Evolutionary conservation across 2,888 invertebrate genomes (phyloP), one percentile per base, ranked within the genome.

Genomic region (Ryuthela nishihirai): DNA sequence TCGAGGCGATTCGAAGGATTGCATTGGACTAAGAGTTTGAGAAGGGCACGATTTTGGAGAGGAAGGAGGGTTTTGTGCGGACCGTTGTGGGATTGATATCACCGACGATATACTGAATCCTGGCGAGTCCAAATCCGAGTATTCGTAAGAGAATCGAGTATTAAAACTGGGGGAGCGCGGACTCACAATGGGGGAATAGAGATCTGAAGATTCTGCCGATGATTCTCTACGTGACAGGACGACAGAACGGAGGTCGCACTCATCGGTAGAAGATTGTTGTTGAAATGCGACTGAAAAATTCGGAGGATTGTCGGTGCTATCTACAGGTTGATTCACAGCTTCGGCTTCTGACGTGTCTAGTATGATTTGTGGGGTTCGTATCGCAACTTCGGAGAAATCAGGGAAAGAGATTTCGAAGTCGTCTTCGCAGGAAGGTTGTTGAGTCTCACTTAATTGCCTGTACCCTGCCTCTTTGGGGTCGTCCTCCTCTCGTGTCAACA

Each of bases 1-100:
- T 35, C 53, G 53, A 18, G 59, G 53, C 10, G 59, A 59, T 18
- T 42, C 59, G 44, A 53, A 45, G 1, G 59, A 59, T 20, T 40
- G 38, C 3, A 59, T 21, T 6, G 53, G 48, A 21, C 59, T 53
- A 9, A 59, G 35, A 3, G 59, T 53, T 35, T 53, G 59, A 4
- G 53, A 48, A n/a, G n/a, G n/a, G n/a, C n/a, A n/a, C n/a, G n/a
- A n/a, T n/a, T n/a, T n/a, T 4, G 39, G 39, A 5, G 59, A 53
- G 15, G 32, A 35, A 6, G 25, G 53, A 12, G 26, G 35, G 21
- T 29, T 18, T 5, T 48, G 35, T 34, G 32, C 39, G 35, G 59
- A 48, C 6, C 47, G 53, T 4, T 45, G 38, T n/a, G 53, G 53
- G 43, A 50, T 59, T 36, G 58, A 52, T 32, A 59, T 44, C 10